phyloP scores from a whole-genome alignment of 2,113 vertebrate species.

The Elephantulus edwardii region DNA sequence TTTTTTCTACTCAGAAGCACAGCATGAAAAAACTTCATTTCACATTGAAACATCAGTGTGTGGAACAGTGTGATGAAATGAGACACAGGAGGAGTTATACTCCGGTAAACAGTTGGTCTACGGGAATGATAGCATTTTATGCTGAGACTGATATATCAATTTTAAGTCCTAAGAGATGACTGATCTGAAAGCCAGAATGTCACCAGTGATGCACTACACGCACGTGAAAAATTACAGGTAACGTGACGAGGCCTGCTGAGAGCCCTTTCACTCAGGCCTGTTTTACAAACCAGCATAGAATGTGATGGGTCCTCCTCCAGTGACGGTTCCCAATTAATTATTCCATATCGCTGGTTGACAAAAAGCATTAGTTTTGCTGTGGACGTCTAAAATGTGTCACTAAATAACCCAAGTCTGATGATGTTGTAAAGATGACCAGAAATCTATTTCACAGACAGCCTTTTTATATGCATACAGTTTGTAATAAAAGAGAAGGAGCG shows the following conservation, averaged over 20 bases:
- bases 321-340: slow-evolving; percentile 59
- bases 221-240: slow-evolving; percentile 87
- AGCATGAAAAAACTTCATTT: slow-evolving; percentile 95
- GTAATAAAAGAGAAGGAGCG: background rate
- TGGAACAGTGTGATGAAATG: slow-evolving; percentile 92
- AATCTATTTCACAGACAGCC: background rate
- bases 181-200: slow-evolving; percentile 86
- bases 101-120: slow-evolving; percentile 89
- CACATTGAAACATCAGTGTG: slow-evolving; percentile 91
- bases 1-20: slow-evolving; percentile 91
- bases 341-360: slow-evolving; percentile 32
- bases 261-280: slow-evolving; percentile 77
- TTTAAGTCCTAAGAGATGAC: slow-evolving; percentile 90
- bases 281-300: slow-evolving; percentile 77
- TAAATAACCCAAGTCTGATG: slow-evolving; percentile 44
- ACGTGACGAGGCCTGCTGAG: slow-evolving; percentile 80
- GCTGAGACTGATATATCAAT: slow-evolving; percentile 89
- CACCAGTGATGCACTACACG: slow-evolving; percentile 84
- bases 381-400: slow-evolving; percentile 35
- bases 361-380: slow-evolving; percentile 20
- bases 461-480: slow-evolving; percentile 29
- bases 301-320: slow-evolving; percentile 60
- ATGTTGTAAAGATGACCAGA: slow-evolving; percentile 41
- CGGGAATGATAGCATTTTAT: slow-evolving; percentile 91
- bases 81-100: slow-evolving; percentile 91